Evolutionary conservation across 2,888 invertebrate species (phyloP).

Genomic region (Diarsia dahlii): DNA sequence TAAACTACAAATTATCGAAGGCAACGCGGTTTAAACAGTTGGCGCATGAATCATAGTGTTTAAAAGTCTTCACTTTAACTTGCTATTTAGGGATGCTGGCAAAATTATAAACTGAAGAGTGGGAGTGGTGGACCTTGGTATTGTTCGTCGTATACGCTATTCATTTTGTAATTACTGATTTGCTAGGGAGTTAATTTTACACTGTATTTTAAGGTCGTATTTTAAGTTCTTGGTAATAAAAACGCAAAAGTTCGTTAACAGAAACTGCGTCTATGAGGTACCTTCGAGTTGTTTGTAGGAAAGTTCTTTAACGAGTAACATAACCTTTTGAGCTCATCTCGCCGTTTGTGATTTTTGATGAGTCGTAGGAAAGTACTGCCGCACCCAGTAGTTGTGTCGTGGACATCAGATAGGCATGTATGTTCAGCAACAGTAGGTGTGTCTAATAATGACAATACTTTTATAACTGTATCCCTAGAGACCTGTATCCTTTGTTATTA

Average conservation of each 20-base stretch:
- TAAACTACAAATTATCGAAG: constrained; percentile 54
- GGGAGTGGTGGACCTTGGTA: constrained; percentile 34
- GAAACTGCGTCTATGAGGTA: constrained; percentile 1
- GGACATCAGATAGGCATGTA: not conserved
- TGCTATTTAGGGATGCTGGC: constrained; percentile 21
- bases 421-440: not conserved
- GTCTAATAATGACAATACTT: not conserved
- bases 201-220: constrained; percentile 2
- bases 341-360: too few species aligned
- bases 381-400: not conserved
- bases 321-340: not conserved
- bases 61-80: constrained; percentile 13
- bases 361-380: not conserved
- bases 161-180: constrained; percentile 39
- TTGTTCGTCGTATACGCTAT: not conserved
- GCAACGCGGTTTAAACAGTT: constrained; percentile 55
- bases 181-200: not conserved
- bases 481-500: too few species aligned
- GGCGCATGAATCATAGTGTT: constrained; percentile 47
- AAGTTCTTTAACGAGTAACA: not conserved
- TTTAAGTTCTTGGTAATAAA: not conserved
- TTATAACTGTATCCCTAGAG: not conserved
- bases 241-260: not conserved
- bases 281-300: not conserved
- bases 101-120: constrained; percentile 8